Conservation (phyloP, 1,140 invertebrate species). For the Chelonus insularis region DNA sequence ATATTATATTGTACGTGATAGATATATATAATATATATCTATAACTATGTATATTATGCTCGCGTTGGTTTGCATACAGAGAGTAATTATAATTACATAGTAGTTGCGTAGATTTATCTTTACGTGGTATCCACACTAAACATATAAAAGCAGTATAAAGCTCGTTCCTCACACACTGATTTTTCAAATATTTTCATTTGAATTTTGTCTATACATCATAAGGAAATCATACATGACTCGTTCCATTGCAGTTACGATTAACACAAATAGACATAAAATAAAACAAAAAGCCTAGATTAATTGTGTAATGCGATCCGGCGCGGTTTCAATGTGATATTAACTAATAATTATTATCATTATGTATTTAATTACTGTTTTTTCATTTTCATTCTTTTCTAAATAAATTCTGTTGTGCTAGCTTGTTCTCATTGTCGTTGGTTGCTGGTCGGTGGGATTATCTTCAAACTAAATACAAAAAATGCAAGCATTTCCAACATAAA, state of each 20-base stretch:
- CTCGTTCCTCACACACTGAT: slow-evolving; percentile 57
- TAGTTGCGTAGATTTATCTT: slow-evolving; percentile 50
- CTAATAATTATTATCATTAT: slow-evolving; percentile 1
- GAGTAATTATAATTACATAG: slow-evolving; percentile 51
- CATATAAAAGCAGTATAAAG: slow-evolving; percentile 60
- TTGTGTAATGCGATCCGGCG: slow-evolving; percentile 25
- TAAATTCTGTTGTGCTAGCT: not conserved
- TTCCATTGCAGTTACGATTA: too few species aligned
- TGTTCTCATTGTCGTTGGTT: not conserved
- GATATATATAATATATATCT: slow-evolving; percentile 26
- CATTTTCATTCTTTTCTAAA: slow-evolving; percentile 6
- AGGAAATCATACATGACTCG: slow-evolving; percentile 9
- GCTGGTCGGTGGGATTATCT: slow-evolving; percentile 3
- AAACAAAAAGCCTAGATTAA: slow-evolving; percentile 4
- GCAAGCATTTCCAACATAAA: slow-evolving; percentile 5
- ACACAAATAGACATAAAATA: not conserved
- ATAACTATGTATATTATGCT: slow-evolving; percentile 44
- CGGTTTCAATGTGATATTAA: slow-evolving; percentile 13
- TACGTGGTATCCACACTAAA: slow-evolving; percentile 57
- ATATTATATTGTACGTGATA: slow-evolving; percentile 2
- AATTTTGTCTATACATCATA: slow-evolving; percentile 9
- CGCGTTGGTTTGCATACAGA: slow-evolving; percentile 47
- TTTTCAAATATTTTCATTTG: not conserved
- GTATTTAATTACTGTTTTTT: slow-evolving; percentile 7
- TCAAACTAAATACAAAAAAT: slow-evolving; percentile 15